Base-by-base conservation (phyloP, 2,888 invertebrate genomes). In the Melanchra persicariae region DNA sequence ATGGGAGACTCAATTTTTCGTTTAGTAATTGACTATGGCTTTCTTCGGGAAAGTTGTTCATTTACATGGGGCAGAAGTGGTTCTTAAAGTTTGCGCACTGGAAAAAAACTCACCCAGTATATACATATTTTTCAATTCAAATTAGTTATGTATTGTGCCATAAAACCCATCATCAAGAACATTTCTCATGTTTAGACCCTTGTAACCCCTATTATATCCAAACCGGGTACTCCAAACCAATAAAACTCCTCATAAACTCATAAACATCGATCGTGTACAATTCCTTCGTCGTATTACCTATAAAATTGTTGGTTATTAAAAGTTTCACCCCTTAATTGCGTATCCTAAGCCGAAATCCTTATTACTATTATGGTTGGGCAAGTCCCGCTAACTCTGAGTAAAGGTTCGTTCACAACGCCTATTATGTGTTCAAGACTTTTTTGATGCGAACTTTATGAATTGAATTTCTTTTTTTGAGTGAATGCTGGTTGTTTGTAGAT, bases 251-350 rank as follows among this genome's bases (percentile, higher is more conserved):
- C 69, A 81, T 69, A 78, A 83, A 80, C 77, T 74, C 75, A 57
- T 80, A 79, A 86, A 86, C 81, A 83, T 82, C 70, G 77, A 64
- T 77, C 71, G 60, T 70, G 62, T 55, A 63, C 67, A 84, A 85
- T 86, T 83, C 79, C 78, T 83, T 79, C 77, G 79, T 84, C 77
- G 82, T 67, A 79, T 75, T 79, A 86, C 86, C 87, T 87, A 92
- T 92, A 91, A 93, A 91, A 92, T 89, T 87, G 87, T 88, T 88
- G 88, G 92, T 94, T 94, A 93, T 94, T 94, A 94, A 93, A 94
- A 94, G 90, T 94, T 94, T 93, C 87, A 75, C 87, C 92, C 93
- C 92, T 90, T 94, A 93, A 94, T 93, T 93, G 91, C 89, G 89
- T 88, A 89, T 91, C 89, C 87, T 88, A 90, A 89, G 87, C 91